Evolutionary conservation across 2,113 vertebrate species (phyloP).

Genomic region (Laticauda colubrina): DNA sequence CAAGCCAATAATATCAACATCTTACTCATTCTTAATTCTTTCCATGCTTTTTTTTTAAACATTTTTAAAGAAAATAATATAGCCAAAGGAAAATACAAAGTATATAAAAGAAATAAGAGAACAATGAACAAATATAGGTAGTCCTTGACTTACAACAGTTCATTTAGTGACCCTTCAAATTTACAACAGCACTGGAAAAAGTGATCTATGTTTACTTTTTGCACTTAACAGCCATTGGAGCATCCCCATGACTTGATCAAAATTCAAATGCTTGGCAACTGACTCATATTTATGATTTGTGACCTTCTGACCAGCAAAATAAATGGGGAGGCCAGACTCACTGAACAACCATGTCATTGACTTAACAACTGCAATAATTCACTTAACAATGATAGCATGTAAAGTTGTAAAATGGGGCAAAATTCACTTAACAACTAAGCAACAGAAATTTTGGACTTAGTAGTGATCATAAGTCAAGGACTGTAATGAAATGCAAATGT

Average conservation of each 20-base stretch:
- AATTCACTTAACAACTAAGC: not conserved
- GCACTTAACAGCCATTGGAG: not conserved
- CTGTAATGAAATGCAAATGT: not conserved
- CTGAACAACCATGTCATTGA: not conserved
- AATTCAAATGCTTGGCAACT: not conserved
- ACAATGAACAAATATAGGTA: not conserved
- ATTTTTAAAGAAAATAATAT: not conserved
- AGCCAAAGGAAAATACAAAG: not conserved
- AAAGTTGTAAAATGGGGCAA: not conserved
- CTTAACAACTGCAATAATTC: not conserved
- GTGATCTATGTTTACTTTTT: not conserved
- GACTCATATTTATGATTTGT: not conserved
- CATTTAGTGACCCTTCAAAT: not conserved
- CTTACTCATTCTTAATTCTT: not conserved
- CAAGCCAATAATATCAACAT: not conserved
- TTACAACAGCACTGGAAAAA: not conserved
- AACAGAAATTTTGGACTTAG: not conserved
- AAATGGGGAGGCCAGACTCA: not conserved
- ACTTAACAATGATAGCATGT: not conserved
- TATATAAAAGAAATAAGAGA: not conserved
- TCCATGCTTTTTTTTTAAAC: not conserved
- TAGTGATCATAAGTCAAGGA: not conserved
- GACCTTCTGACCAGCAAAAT: not conserved
- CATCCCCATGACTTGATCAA: not conserved
- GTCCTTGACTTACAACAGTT: not conserved